Evolutionary conservation across 2,797 vertebrate species (phyloP).

Genomic region (Euthynnus affinis): DNA sequence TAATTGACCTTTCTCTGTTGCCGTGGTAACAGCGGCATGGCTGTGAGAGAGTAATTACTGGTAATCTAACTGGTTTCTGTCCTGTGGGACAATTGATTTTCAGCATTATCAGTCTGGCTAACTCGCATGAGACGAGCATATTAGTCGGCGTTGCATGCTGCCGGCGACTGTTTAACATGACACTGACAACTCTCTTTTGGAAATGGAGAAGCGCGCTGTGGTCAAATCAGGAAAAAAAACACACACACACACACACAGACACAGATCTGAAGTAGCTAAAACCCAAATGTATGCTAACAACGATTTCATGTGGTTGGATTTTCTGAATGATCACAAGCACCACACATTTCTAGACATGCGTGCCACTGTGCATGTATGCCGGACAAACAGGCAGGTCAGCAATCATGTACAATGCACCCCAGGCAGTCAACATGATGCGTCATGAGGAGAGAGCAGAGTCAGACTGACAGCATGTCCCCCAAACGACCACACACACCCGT

Average conservation of each 20-base stretch:
- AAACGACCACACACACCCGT: slow-evolving; percentile 12
- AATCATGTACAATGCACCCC: slow-evolving; percentile 40
- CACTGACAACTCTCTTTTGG: slow-evolving; percentile 12
- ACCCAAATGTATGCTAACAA: neutral
- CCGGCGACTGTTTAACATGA: neutral
- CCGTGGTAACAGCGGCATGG: slow-evolving; percentile 68
- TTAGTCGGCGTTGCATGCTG: slow-evolving; percentile 20
- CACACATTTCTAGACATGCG: neutral
- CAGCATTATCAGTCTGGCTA: slow-evolving; percentile 49
- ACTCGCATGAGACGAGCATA: slow-evolving; percentile 20
- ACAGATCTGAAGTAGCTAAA: slow-evolving; percentile 10
- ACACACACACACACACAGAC: no score
- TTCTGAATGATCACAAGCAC: slow-evolving; percentile 5
- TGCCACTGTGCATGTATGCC: neutral
- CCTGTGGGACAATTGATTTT: slow-evolving; percentile 61
- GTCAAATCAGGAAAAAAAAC: slow-evolving; percentile 2
- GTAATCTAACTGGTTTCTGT: slow-evolving; percentile 63
- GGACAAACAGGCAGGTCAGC: slow-evolving; percentile 30
- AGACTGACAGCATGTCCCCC: slow-evolving; percentile 63
- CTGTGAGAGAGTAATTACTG: slow-evolving; percentile 62
- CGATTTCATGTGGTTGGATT: neutral
- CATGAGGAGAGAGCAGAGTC: slow-evolving; percentile 49
- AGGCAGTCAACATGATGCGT: slow-evolving; percentile 42
- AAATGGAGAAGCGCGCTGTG: slow-evolving; percentile 8
- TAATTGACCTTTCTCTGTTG: slow-evolving; percentile 78